Evolutionary conservation across 2,113 vertebrate species (phyloP).

Genomic region (Ceyx margarethae): DNA sequence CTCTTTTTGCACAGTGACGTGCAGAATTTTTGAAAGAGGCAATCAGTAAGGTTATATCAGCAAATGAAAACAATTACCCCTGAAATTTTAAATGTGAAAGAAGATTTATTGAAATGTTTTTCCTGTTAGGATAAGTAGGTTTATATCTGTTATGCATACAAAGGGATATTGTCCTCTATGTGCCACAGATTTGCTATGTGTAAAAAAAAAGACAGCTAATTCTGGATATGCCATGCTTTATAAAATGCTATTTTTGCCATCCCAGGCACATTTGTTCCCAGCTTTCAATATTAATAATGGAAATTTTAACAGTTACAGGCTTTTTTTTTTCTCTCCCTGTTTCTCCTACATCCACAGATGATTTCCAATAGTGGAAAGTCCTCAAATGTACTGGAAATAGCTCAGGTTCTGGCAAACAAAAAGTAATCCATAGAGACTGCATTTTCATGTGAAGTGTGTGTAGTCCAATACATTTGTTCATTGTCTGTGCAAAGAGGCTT

Average conservation of each 20-base stretch:
- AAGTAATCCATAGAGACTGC: background rate
- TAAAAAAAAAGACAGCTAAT: background rate
- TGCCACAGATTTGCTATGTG: background rate
- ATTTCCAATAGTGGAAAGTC: conserved; percentile 13
- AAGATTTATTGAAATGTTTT: background rate
- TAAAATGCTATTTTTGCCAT: background rate
- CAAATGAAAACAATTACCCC: background rate
- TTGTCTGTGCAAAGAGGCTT: background rate
- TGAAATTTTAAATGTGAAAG: background rate
- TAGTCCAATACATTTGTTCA: background rate
- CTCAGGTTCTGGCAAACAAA: background rate
- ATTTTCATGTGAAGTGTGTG: background rate
- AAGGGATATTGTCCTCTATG: background rate
- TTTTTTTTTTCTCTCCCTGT: background rate
- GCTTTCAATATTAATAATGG: background rate
- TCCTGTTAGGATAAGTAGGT: background rate
- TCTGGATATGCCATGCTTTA: background rate
- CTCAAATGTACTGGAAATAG: conserved; percentile 4
- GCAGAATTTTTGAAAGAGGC: background rate
- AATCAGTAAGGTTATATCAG: background rate
- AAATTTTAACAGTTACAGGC: background rate
- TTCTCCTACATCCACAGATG: background rate
- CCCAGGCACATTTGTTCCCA: background rate
- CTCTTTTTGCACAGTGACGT: background rate
- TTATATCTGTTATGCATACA: background rate